phyloP scores from a whole-genome alignment of 2,113 vertebrate species.

The Prietella phreatophila region DNA sequence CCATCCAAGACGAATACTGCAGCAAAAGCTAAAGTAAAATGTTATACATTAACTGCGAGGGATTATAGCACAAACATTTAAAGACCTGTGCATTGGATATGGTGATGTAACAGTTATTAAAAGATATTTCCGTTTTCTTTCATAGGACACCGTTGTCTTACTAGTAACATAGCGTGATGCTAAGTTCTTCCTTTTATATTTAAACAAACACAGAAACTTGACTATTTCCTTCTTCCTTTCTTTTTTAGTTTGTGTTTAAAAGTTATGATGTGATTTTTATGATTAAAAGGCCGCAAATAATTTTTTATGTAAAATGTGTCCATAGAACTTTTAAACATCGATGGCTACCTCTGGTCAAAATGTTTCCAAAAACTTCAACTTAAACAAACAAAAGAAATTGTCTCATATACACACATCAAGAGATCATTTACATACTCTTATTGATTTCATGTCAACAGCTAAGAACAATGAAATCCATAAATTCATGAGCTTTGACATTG shows the following conservation, averaged over 20 bases:
- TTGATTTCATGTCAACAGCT: slow-evolving; percentile 40
- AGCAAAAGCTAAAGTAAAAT: background rate
- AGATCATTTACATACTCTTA: slow-evolving; percentile 54
- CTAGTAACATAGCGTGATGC: background rate
- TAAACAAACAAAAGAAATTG: background rate
- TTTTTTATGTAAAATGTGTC: background rate
- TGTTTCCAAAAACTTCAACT: background rate
- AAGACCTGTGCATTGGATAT: background rate
- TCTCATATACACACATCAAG: slow-evolving; percentile 14
- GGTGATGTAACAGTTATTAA: background rate
- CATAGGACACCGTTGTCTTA: background rate
- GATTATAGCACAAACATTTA: background rate
- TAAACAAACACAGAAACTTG: background rate
- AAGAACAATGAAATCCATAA: slow-evolving; percentile 61
- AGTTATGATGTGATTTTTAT: background rate
- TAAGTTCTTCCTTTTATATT: background rate
- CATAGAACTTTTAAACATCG: background rate
- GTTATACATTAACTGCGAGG: background rate
- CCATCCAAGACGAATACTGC: background rate
- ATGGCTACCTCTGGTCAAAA: slow-evolving; percentile 34
- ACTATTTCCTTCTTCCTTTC: background rate
- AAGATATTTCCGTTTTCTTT: background rate
- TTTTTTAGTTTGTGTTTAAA: slow-evolving; percentile 7
- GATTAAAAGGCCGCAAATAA: background rate
- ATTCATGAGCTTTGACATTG: slow-evolving; percentile 53